Percentiles rank a stretch among this genome's conserved stretches.
These are phyloP conservation scores for Rhagophthalmus giganteus DNA, from an alignment of 2,888 invertebrate species.

Conservation along the genomic window DNA sequence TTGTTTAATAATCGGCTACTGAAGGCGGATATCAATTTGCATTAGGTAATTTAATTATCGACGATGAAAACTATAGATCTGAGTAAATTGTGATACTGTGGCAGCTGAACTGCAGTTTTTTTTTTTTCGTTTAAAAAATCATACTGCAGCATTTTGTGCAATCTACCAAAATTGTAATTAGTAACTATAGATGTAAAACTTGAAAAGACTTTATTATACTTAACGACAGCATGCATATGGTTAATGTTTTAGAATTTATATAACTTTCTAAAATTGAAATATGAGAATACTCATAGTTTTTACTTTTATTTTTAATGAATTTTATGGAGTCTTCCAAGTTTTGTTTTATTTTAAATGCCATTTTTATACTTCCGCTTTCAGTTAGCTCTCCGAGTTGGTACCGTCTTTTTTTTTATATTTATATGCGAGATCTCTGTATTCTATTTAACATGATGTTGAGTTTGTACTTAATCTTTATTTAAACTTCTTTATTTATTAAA, in stretches of 20 bases:
- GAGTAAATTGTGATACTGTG: conserved; percentile 5
- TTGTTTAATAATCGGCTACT: too few species aligned
- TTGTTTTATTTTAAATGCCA: conserved; percentile 1
- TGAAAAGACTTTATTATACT: conserved; percentile 33
- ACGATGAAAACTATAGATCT: too few species aligned
- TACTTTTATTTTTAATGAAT: conserved; percentile 7
- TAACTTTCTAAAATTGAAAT: too few species aligned
- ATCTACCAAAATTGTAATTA: conserved; percentile 26
- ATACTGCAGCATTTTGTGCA: conserved; percentile 18
- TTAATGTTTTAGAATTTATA: conserved; percentile 24
- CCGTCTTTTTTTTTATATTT: background rate
- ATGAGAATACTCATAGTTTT: conserved; percentile 18
- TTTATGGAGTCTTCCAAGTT: conserved; percentile 23
- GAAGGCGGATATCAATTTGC: too few species aligned
- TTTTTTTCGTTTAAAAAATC: background rate
- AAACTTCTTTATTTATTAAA: conserved; percentile 17
- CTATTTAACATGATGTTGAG: conserved; percentile 11
- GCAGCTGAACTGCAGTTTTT: conserved; percentile 1
- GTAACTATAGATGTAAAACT: conserved; percentile 29
- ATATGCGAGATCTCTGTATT: conserved; percentile 9
- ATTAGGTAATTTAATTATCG: too few species aligned
- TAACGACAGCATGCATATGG: conserved; percentile 9
- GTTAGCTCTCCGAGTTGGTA: too few species aligned
- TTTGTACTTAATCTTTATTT: conserved; percentile 24
- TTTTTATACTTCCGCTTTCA: background rate